phyloP scores from a whole-genome alignment of 2,888 invertebrate genomes.

The Bhutanitis thaidina region DNA sequence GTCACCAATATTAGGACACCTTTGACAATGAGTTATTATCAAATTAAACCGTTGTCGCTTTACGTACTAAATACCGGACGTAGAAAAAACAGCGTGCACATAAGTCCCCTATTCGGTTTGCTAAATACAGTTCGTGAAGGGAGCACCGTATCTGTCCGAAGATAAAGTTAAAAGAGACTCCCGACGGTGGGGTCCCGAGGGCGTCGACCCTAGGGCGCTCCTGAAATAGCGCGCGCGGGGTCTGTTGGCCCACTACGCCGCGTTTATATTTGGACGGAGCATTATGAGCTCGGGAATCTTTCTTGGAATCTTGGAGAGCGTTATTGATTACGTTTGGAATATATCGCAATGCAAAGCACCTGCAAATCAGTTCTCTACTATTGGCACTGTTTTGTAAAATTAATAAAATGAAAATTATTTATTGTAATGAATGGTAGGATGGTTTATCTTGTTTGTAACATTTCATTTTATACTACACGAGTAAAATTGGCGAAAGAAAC shows the following conservation, averaged over 20 bases:
- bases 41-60: too few species aligned
- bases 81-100: constrained; percentile 8
- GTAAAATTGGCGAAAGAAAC: too few species aligned
- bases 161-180: constrained; percentile 35
- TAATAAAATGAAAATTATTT: too few species aligned
- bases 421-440: too few species aligned
- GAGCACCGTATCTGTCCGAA: constrained; percentile 25
- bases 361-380: not conserved
- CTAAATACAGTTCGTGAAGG: constrained; percentile 19
- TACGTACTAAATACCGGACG: not conserved
- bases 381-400: too few species aligned
- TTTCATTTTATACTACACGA: too few species aligned
- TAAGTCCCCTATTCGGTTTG: constrained; percentile 7
- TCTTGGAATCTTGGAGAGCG: constrained; percentile 15
- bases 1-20: too few species aligned
- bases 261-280: constrained; percentile 22
- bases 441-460: too few species aligned
- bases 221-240: constrained; percentile 51
- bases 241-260: constrained; percentile 25
- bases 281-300: constrained; percentile 27
- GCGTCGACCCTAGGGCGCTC: constrained; percentile 50
- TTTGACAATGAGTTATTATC: too few species aligned
- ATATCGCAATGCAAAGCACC: not conserved
- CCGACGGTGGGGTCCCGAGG: constrained; percentile 35
- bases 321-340: constrained; percentile 1